Percentiles rank a stretch among this genome's conserved stretches.
Evolutionary conservation across 2,797 vertebrate genomes (phyloP).

Genomic region (Pteropus rufus): DNA sequence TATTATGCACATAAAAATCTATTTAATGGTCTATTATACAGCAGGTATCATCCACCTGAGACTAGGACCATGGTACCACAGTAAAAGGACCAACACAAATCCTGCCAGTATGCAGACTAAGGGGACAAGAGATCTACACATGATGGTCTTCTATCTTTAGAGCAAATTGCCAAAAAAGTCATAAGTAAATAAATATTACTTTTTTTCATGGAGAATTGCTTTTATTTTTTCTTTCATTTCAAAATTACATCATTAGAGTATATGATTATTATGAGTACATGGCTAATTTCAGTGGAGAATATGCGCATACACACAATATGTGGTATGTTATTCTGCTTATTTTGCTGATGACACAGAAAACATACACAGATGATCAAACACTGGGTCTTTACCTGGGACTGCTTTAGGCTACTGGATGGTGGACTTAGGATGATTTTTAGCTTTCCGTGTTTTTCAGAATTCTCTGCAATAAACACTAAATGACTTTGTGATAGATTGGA

Average conservation of each 20-base stretch:
- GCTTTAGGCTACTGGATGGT: not conserved
- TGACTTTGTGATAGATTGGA: not conserved
- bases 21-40: not conserved
- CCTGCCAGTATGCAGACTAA: fast-evolving
- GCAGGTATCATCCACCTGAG: not conserved
- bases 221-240: not conserved
- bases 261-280: not conserved
- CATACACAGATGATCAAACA: fast-evolving
- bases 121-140: fast-evolving
- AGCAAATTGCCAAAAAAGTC: not conserved
- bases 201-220: not conserved
- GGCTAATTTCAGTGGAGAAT: not conserved
- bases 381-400: too few species aligned
- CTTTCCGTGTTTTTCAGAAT: not conserved
- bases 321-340: not conserved
- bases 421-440: not conserved
- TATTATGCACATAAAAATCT: not conserved
- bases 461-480: not conserved
- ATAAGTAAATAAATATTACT: fast-evolving
- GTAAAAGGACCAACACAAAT: too few species aligned
- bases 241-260: not conserved
- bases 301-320: not conserved
- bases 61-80: not conserved
- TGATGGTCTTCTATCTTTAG: not conserved
- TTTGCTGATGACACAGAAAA: not conserved